phyloP scores from a whole-genome alignment of 2,797 vertebrate genomes.

The Phoeniculus purpureus region DNA sequence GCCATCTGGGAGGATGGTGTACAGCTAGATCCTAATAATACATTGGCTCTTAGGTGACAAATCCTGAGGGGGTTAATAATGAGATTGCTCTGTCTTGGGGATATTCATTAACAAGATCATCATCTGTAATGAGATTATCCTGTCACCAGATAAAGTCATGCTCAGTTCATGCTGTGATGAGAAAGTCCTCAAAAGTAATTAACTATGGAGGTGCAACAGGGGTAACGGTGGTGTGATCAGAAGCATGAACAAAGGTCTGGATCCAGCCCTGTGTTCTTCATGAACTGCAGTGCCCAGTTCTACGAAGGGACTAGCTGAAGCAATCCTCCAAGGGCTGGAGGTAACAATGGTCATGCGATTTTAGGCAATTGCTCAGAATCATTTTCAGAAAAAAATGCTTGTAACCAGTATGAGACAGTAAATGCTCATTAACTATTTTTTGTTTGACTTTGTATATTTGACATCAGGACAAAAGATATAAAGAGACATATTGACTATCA shows the following conservation, averaged over 20 bases:
- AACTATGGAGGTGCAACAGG: conserved; percentile 40
- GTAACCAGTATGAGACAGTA: background rate
- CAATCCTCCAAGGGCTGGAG: background rate
- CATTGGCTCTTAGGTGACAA: conserved; percentile 62
- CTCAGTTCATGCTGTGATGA: conserved; percentile 57
- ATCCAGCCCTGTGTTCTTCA: background rate
- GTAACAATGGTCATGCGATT: background rate
- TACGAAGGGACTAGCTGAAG: background rate
- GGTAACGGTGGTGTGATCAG: background rate
- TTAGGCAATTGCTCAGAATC: background rate
- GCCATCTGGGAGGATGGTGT: background rate
- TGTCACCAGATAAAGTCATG: conserved; percentile 68
- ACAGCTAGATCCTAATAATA: conserved; percentile 27
- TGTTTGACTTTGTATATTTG: background rate
- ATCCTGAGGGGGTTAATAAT: conserved; percentile 74
- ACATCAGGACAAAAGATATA: background rate
- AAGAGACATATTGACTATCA: background rate
- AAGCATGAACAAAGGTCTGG: background rate
- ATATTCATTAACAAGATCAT: conserved; percentile 76
- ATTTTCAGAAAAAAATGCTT: background rate
- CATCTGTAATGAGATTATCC: conserved; percentile 74
- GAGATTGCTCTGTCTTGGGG: conserved; percentile 71
- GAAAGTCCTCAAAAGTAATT: conserved; percentile 74
- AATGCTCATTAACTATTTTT: background rate
- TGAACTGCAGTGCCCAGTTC: background rate